Base-by-base conservation (phyloP, 2,797 vertebrate species). In the Cebuella pygmaea region DNA sequence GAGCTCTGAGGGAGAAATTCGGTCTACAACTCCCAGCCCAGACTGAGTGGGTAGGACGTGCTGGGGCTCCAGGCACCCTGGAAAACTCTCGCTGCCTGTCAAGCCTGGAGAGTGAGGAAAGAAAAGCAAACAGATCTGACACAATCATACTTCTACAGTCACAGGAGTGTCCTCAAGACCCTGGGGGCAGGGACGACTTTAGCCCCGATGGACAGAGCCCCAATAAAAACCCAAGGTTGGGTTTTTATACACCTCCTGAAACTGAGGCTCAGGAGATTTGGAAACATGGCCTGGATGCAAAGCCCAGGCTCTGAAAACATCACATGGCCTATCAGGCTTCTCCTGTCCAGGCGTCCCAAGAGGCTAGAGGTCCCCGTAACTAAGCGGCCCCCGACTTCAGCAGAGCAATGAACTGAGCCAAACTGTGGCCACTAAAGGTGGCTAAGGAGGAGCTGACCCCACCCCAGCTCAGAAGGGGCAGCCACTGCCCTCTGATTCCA, bases 271-370 rank as follows among this genome's bases (percentile, higher is more conserved):
- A 1, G 33, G 36, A 52, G 36, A 22, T 7, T 24, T 44, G 36
- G 33, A n/a, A 75, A 55, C 17, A 1, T 5, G 20, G 57, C 33
- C 81, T 27, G 78, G 22, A 46, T 91, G 57, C 59, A 36, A 41
- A 81, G 15, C 41, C 67, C 6, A 17, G 41, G 44, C 12, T 80
- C 94, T 44, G 44, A 48, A 41, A 24, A 24, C 19, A 11, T 64
- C 1, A 22, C 70, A 5, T 1, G 0, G 33, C 39, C 14, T 5
- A 2, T 20, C 6, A 0, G 12, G 39, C 57, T 44, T 50, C 81
- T 78, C 76, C 70, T 61, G 30, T 13, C 36, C 5, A 2, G 46
- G 44, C 26, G 17, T 46, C 61, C 76, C 22, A 26, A 74, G 67
- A 84, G 57, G 5, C 85, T 79, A 72, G 41, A 52, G 3, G 27